Conservation (phyloP, 2,888 invertebrate genomes). For the Enchytraeus crypticus region DNA sequence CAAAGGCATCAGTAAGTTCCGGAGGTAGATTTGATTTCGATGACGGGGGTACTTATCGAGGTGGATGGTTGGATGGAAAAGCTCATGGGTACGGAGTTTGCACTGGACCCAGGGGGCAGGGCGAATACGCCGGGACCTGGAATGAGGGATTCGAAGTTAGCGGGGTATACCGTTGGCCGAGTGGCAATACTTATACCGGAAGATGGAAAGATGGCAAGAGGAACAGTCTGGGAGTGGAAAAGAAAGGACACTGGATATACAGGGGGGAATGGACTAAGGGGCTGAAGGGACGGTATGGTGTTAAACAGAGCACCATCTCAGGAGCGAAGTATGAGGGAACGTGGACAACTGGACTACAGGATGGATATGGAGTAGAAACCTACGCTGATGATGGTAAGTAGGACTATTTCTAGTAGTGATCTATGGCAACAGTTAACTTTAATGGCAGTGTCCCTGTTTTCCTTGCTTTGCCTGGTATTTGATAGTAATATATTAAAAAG, state of each 20-base stretch:
- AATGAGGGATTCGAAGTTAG: conserved; percentile 98
- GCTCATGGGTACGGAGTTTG: conserved; percentile 97
- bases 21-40: conserved; percentile 99
- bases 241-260: conserved; percentile 91
- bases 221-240: conserved; percentile 94
- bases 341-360: conserved; percentile 96
- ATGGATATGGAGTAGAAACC: conserved; percentile 98
- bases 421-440: no score
- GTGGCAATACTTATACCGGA: conserved; percentile 90
- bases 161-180: conserved; percentile 68
- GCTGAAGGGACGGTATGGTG: conserved; percentile 95
- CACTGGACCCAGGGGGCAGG: conserved; percentile 79
- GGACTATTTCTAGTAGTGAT: no score
- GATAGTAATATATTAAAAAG: no score
- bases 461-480: no score
- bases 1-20: no score
- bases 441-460: no score
- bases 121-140: conserved; percentile 98
- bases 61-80: conserved; percentile 99
- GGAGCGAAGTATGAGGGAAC: conserved; percentile 54
- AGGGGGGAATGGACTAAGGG: conserved; percentile 98
- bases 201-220: conserved; percentile 99
- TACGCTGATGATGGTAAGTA: conserved; percentile 94
- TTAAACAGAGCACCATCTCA: conserved; percentile 85
- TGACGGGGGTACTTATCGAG: conserved; percentile 99